Evolutionary conservation across 2,797 vertebrate species (phyloP).

Genomic region (Toxotes lorentzi): DNA sequence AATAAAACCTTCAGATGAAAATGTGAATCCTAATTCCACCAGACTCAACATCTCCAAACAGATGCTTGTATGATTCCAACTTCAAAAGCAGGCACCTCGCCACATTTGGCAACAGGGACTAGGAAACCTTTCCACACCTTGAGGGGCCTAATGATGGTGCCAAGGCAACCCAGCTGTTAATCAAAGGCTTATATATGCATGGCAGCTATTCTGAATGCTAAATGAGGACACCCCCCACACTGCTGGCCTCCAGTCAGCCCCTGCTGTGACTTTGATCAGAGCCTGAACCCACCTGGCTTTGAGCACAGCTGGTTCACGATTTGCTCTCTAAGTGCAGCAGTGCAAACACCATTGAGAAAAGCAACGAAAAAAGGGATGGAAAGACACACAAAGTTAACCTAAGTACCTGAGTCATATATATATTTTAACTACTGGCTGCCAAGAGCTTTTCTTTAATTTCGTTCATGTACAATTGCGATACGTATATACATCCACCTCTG

Average conservation of each 20-base stretch:
- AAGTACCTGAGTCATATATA: background rate
- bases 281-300: slow-evolving; percentile 58
- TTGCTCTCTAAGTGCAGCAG: slow-evolving; percentile 17
- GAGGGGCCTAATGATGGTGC: slow-evolving; percentile 56
- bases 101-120: slow-evolving; percentile 65
- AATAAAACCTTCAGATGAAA: slow-evolving; percentile 41
- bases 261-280: slow-evolving; percentile 70
- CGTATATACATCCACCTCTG: too few relatives aligned
- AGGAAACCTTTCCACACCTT: slow-evolving; percentile 65
- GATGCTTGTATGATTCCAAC: slow-evolving; percentile 67
- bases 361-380: background rate
- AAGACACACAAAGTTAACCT: background rate
- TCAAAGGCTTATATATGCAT: slow-evolving; percentile 73
- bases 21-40: slow-evolving; percentile 13
- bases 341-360: background rate
- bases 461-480: background rate
- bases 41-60: slow-evolving; percentile 50
- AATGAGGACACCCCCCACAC: slow-evolving; percentile 45
- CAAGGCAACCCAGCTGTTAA: slow-evolving; percentile 71
- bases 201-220: slow-evolving; percentile 67
- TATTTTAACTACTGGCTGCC: background rate
- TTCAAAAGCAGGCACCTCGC: slow-evolving; percentile 68
- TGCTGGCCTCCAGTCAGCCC: slow-evolving; percentile 50
- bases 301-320: slow-evolving; percentile 23
- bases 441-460: too few relatives aligned